Conservation (phyloP, 2,797 vertebrate species). For the Heteromormyrus szaboi region DNA sequence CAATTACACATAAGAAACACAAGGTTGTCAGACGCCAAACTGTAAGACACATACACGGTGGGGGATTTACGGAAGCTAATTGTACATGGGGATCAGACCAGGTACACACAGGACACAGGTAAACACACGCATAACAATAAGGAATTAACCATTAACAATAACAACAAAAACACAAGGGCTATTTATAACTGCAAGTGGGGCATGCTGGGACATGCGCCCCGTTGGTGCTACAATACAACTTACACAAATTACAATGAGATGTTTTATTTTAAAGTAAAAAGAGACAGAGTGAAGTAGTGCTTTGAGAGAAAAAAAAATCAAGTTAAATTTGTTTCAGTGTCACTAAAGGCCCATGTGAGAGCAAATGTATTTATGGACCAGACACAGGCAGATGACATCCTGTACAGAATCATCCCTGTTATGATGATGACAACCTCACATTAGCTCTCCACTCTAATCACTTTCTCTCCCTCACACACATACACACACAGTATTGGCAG, state of each 20-base stretch:
- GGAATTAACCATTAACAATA: too few relatives aligned
- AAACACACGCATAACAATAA: too few relatives aligned
- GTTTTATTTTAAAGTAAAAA: background rate
- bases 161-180: too few relatives aligned
- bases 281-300: background rate
- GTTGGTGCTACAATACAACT: background rate
- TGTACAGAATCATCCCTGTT: background rate
- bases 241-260: background rate
- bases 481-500: too few relatives aligned
- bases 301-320: background rate
- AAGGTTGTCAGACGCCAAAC: too few relatives aligned
- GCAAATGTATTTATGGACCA: background rate
- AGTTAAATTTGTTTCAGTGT: background rate
- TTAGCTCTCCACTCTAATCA: background rate
- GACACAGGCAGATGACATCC: background rate
- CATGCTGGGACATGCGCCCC: too few relatives aligned
- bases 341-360: background rate
- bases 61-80: too few relatives aligned
- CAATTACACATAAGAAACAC: background rate
- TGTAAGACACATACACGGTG: too few relatives aligned
- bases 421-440: background rate
- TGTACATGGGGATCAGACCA: too few relatives aligned
- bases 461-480: background rate
- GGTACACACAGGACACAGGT: too few relatives aligned
- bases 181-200: too few relatives aligned